Percentiles rank a stretch among this genome's conserved stretches.
phyloP scores from a whole-genome alignment of 92 coral and sea anemone genomes.

The Pocillopora grandis region DNA sequence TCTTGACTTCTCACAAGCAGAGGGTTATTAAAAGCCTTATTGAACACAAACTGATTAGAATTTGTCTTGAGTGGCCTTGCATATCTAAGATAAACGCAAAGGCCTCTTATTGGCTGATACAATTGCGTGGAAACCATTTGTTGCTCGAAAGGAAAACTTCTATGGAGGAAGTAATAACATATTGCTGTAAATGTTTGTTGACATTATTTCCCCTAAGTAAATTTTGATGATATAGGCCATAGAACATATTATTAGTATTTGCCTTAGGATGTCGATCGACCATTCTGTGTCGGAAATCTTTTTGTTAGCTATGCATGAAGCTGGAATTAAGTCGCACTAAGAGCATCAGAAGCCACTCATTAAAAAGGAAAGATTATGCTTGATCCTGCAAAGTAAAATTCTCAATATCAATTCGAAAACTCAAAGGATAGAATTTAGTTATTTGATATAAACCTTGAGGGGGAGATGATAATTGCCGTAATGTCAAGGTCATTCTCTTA shows the following conservation, averaged over 20 bases:
- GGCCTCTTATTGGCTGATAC: slow-evolving; percentile 2
- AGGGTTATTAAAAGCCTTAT: slow-evolving; percentile 1
- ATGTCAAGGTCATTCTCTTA: too few relatives aligned
- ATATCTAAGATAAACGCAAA: slow-evolving; percentile 4
- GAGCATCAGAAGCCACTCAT: too few relatives aligned
- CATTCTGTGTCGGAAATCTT: background rate
- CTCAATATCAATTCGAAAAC: too few relatives aligned
- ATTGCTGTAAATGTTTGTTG: background rate
- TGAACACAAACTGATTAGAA: slow-evolving; percentile 9
- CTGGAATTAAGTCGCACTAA: too few relatives aligned
- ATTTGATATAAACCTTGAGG: too few relatives aligned
- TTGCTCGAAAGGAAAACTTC: background rate
- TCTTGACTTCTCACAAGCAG: background rate
- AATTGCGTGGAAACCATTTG: background rate
- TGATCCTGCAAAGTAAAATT: too few relatives aligned
- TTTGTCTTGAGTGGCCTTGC: slow-evolving; percentile 7
- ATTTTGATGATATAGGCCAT: background rate
- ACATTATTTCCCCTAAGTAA: too few relatives aligned
- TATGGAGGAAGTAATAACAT: slow-evolving; percentile 4
- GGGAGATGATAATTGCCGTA: too few relatives aligned
- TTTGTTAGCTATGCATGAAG: background rate
- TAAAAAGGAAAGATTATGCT: too few relatives aligned
- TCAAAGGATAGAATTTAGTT: too few relatives aligned
- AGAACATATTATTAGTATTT: background rate
- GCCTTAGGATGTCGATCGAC: background rate